phyloP scores from a whole-genome alignment of 2,888 invertebrate species.

The Ceraclea dissimilis region DNA sequence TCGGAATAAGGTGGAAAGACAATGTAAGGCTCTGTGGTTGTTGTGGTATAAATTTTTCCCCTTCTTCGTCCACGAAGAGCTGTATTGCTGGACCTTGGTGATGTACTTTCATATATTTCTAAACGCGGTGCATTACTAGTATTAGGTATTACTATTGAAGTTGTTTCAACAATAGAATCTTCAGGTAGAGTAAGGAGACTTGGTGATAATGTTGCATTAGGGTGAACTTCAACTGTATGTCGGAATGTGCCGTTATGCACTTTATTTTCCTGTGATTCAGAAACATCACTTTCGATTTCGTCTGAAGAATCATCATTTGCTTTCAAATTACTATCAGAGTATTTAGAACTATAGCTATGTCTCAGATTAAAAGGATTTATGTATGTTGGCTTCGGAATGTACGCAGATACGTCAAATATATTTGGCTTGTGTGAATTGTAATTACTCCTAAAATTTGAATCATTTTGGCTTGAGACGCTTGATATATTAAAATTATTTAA shows the following conservation, averaged over 20 bases:
- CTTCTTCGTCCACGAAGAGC: too few relatives aligned
- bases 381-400: constrained; percentile 18
- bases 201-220: constrained; percentile 6
- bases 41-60: not conserved
- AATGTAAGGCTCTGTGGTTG: constrained; percentile 1
- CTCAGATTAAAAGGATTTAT: constrained; percentile 23
- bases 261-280: not conserved
- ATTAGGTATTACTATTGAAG: not conserved
- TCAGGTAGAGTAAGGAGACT: not conserved
- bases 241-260: constrained; percentile 2
- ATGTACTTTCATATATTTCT: not conserved
- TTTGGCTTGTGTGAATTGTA: not conserved
- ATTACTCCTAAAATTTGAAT: not conserved
- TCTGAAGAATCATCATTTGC: not conserved
- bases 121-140: not conserved
- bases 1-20: not conserved
- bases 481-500: not conserved
- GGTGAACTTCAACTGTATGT: constrained; percentile 11
- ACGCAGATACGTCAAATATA: constrained; percentile 23
- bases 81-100: too few relatives aligned
- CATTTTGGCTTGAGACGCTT: not conserved
- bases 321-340: constrained; percentile 12
- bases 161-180: not conserved
- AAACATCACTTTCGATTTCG: not conserved
- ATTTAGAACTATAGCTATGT: constrained; percentile 30